Conservation (phyloP, 1,140 invertebrate species). For the Yoshiicerus persimilis region DNA sequence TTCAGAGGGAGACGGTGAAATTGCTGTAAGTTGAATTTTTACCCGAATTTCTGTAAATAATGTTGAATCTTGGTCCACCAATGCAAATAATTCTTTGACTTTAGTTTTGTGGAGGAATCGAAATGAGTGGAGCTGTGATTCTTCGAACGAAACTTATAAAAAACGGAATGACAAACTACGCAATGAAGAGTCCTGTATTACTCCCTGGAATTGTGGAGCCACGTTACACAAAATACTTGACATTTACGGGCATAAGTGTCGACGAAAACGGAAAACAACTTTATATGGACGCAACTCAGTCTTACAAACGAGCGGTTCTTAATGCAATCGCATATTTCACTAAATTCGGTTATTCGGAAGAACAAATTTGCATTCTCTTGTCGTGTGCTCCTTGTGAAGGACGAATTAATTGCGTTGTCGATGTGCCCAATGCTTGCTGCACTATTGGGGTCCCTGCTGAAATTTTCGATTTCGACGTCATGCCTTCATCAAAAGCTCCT, state of each 20-base stretch:
- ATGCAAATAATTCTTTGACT: not conserved
- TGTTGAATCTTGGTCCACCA: no score
- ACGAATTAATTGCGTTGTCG: slow-evolving; percentile 32
- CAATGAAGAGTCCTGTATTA: slow-evolving; percentile 38
- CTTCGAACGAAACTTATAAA: slow-evolving; percentile 30
- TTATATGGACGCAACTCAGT: slow-evolving; percentile 23
- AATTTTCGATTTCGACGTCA: slow-evolving; percentile 35
- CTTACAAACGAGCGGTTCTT: slow-evolving; percentile 29
- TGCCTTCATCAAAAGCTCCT: not conserved
- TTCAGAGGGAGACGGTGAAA: slow-evolving; percentile 44
- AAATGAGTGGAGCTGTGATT: slow-evolving; percentile 40
- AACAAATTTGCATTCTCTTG: slow-evolving; percentile 36
- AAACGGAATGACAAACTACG: not conserved
- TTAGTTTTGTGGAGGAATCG: slow-evolving; percentile 44
- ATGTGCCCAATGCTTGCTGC: slow-evolving; percentile 31
- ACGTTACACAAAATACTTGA: slow-evolving; percentile 28
- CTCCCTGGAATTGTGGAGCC: slow-evolving; percentile 43
- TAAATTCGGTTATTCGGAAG: slow-evolving; percentile 35
- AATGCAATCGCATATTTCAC: slow-evolving; percentile 37
- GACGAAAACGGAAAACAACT: slow-evolving; percentile 28
- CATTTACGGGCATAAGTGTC: slow-evolving; percentile 41
- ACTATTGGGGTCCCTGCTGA: slow-evolving; percentile 20
- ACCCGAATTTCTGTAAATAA: no score
- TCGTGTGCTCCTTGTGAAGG: slow-evolving; percentile 32
- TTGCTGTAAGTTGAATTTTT: slow-evolving; percentile 16